Evolutionary conservation across 1,140 invertebrate species (phyloP).

Genomic region (Reticulitermes speratus): DNA sequence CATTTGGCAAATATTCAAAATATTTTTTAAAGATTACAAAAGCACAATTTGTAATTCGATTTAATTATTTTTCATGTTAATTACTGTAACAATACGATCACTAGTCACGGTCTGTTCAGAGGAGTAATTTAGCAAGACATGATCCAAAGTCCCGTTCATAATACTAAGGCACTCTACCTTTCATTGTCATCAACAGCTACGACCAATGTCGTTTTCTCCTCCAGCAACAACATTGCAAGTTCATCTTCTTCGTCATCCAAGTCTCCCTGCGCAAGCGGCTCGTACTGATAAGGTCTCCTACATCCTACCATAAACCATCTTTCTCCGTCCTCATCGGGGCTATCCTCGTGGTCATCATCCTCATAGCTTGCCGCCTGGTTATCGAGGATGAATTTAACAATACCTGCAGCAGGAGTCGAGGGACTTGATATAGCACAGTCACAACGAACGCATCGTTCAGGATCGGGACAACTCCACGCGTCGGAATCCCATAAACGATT

Average conservation of each 20-base stretch:
- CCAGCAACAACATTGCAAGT: neutral
- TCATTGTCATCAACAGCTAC: neutral
- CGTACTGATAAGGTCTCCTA: neutral
- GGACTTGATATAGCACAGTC: neutral
- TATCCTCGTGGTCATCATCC: neutral
- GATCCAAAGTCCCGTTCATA: no score
- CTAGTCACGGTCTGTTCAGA: no score
- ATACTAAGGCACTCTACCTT: neutral
- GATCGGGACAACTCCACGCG: neutral
- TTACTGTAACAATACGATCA: no score
- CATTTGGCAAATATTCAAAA: no score
- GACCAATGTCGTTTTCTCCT: neutral
- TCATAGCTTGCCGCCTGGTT: neutral
- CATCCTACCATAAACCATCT: neutral
- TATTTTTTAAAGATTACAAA: no score
- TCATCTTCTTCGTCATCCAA: neutral
- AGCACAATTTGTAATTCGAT: no score
- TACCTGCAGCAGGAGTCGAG: neutral
- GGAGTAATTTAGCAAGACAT: no score
- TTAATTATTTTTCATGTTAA: no score
- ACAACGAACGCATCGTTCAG: neutral
- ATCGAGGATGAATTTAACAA: neutral
- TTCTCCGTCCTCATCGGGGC: neutral
- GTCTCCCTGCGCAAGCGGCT: neutral
- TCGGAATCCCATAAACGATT: neutral